Percentiles rank a stretch among this genome's conserved stretches.
phyloP scores from a whole-genome alignment of 2,888 invertebrate species.

The Tineola bisselliella region DNA sequence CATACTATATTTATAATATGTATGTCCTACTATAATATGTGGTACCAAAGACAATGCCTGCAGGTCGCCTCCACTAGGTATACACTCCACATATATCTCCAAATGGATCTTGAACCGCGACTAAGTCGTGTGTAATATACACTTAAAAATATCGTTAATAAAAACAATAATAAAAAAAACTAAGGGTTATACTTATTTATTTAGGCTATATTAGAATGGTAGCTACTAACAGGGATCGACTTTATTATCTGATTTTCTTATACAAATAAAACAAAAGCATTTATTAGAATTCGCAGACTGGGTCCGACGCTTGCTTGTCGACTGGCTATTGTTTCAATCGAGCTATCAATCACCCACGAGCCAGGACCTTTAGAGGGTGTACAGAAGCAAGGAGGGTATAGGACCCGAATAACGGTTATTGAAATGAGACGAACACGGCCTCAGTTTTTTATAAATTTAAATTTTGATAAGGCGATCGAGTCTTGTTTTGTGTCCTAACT shows the following conservation, averaged over 20 bases:
- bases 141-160: not conserved
- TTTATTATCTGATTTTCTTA: slow-evolving; percentile 50
- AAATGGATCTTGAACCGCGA: no score
- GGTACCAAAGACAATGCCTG: no score
- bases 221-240: not conserved
- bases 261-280: slow-evolving; percentile 64
- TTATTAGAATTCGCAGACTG: slow-evolving; percentile 64
- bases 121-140: no score
- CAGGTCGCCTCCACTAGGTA: no score
- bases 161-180: not conserved
- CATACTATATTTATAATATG: no score
- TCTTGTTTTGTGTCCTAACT: slow-evolving; percentile 56
- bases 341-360: slow-evolving; percentile 62
- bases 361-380: slow-evolving; percentile 22
- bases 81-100: no score
- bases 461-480: slow-evolving; percentile 63
- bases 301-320: slow-evolving; percentile 23
- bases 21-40: no score
- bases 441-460: slow-evolving; percentile 66
- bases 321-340: slow-evolving; percentile 61
- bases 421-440: slow-evolving; percentile 58
- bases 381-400: slow-evolving; percentile 24
- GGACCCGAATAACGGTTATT: slow-evolving; percentile 62
- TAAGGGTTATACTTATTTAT: not conserved
- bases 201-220: not conserved